phyloP scores from a whole-genome alignment of 1,140 invertebrate genomes.

The Copidosoma floridanum region DNA sequence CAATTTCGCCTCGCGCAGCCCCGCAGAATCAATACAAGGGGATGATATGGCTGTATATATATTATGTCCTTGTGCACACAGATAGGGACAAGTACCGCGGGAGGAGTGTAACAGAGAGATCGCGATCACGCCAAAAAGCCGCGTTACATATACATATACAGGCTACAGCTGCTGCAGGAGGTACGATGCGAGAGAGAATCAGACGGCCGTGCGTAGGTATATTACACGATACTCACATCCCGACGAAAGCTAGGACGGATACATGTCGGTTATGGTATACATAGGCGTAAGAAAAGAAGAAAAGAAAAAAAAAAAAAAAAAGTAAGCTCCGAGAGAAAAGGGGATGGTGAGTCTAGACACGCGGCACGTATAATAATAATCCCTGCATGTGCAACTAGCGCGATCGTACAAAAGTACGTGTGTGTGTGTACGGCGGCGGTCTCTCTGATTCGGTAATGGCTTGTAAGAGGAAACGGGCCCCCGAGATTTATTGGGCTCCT shows the following conservation, averaged over 20 bases:
- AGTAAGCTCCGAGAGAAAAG: neutral
- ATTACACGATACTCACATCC: too few species aligned
- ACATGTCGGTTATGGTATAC: too few species aligned
- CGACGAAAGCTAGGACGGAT: too few species aligned
- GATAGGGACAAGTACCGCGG: neutral
- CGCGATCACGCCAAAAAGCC: too few species aligned
- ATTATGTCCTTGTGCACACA: neutral
- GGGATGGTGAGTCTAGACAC: slow-evolving; percentile 13
- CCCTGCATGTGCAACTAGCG: neutral
- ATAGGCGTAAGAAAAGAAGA: slow-evolving; percentile 3
- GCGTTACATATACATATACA: too few species aligned
- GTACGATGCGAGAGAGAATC: neutral
- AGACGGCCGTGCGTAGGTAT: neutral
- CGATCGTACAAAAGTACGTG: neutral
- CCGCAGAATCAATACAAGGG: slow-evolving; percentile 19
- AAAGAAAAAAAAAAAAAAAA: neutral
- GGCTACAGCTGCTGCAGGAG: too few species aligned
- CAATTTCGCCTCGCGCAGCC: slow-evolving; percentile 2
- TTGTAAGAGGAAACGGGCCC: slow-evolving; percentile 49
- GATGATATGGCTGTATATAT: slow-evolving; percentile 4
- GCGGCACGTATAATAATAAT: neutral
- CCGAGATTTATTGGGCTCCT: slow-evolving; percentile 54
- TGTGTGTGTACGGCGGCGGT: neutral
- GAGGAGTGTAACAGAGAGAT: too few species aligned
- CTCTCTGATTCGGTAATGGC: slow-evolving; percentile 50